These are phyloP conservation scores for Hypotaenidia okinawae DNA, from an alignment of 2,797 vertebrate species.

Conservation along the genomic window DNA sequence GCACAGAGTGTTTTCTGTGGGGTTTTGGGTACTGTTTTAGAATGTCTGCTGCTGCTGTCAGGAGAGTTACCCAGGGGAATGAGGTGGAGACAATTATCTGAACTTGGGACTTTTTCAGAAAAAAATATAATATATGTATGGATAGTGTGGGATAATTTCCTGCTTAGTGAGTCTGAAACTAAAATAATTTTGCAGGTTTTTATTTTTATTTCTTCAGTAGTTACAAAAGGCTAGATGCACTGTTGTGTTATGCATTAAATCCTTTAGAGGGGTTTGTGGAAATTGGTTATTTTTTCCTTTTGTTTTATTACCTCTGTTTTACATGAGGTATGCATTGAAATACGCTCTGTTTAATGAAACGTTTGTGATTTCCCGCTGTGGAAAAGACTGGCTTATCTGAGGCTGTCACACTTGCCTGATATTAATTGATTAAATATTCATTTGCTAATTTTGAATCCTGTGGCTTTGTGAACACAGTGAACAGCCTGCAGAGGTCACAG, in stretches of 20 bases:
- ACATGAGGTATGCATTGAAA: neutral
- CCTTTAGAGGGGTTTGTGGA: neutral
- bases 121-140: neutral
- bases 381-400: constrained; percentile 38
- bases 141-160: neutral
- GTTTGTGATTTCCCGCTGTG: neutral
- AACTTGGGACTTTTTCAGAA: neutral
- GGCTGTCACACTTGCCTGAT: constrained; percentile 49
- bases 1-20: accelerated
- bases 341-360: neutral
- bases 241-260: neutral
- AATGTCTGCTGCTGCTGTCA: neutral
- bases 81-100: neutral
- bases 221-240: neutral
- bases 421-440: constrained; percentile 63
- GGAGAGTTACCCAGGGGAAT: neutral
- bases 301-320: constrained; percentile 9
- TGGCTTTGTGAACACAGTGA: neutral
- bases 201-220: neutral
- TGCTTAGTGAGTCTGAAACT: neutral
- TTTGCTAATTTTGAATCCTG: neutral
- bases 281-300: neutral
- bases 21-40: neutral
- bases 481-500: constrained; percentile 32
- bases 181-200: neutral